Evolutionary conservation across 2,888 invertebrate genomes (phyloP).

Genomic region (Erebia ligea): DNA sequence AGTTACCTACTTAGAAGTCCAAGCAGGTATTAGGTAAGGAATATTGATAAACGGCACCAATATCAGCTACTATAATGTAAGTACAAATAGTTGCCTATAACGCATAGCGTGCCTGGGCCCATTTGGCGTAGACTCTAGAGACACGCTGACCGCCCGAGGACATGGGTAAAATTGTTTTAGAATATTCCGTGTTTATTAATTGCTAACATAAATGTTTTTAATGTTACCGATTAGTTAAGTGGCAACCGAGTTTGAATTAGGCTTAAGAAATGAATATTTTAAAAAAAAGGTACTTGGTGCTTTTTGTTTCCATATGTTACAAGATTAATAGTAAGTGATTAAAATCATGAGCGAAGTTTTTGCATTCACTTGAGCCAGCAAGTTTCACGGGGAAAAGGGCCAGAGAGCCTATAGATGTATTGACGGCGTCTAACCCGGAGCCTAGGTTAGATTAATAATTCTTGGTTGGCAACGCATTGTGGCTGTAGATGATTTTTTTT

Average conservation of each 20-base stretch:
- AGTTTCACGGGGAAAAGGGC: too few relatives aligned
- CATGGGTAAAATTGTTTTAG: constrained; percentile 53
- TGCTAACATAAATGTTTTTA: constrained; percentile 70
- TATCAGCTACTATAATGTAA: constrained; percentile 10
- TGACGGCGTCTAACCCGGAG: too few relatives aligned
- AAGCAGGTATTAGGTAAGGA: constrained; percentile 17
- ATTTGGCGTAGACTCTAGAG: constrained; percentile 54
- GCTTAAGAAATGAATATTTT: background rate
- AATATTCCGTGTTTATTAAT: constrained; percentile 68
- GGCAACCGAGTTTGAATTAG: constrained; percentile 4
- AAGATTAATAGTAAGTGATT: background rate
- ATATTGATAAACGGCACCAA: constrained; percentile 21
- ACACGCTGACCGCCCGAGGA: constrained; percentile 56
- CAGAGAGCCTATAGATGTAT: too few relatives aligned
- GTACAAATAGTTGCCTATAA: constrained; percentile 26
- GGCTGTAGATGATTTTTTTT: too few relatives aligned
- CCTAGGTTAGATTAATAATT: too few relatives aligned
- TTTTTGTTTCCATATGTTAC: background rate
- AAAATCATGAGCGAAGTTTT: too few relatives aligned
- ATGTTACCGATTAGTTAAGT: constrained; percentile 55
- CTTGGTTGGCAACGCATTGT: too few relatives aligned
- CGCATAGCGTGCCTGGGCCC: constrained; percentile 62
- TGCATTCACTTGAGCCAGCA: too few relatives aligned
- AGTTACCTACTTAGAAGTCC: background rate
- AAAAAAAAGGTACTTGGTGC: too few relatives aligned